Percentiles rank a stretch among this genome's conserved stretches.
Conservation (phyloP, 2,797 vertebrate species). For the Centropyge bicolor region DNA sequence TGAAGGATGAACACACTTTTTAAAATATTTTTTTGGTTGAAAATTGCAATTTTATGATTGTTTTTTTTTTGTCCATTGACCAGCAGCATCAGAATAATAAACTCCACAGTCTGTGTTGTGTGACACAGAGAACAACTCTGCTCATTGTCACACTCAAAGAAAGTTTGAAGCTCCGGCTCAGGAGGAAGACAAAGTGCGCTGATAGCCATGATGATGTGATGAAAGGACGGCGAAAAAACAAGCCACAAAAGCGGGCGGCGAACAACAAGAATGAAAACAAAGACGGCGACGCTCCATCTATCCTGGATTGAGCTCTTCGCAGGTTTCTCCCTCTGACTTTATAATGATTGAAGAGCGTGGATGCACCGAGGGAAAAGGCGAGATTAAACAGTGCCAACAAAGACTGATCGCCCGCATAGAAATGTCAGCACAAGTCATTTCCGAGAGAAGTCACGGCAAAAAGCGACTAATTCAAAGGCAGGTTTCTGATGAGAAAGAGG, state of each 20-base stretch:
- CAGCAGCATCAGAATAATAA: neutral
- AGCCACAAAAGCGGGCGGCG: slow-evolving; percentile 8
- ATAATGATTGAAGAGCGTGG: slow-evolving; percentile 52
- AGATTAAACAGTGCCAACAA: slow-evolving; percentile 61
- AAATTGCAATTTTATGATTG: neutral
- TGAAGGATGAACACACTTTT: neutral
- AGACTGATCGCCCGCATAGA: slow-evolving; percentile 58
- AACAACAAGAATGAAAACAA: slow-evolving; percentile 38
- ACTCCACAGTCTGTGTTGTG: neutral
- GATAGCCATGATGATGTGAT: slow-evolving; percentile 23
- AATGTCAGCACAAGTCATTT: slow-evolving; percentile 57
- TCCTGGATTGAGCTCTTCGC: neutral
- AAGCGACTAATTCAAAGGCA: slow-evolving; percentile 49
- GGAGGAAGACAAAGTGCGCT: neutral
- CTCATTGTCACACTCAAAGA: neutral
- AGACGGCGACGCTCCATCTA: slow-evolving; percentile 10
- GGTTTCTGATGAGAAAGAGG: slow-evolving; percentile 48
- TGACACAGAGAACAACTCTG: neutral
- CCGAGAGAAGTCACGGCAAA: slow-evolving; percentile 39
- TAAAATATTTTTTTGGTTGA: neutral
- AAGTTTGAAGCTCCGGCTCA: neutral
- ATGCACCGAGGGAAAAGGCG: slow-evolving; percentile 26
- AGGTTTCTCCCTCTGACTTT: slow-evolving; percentile 28
- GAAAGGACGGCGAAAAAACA: slow-evolving; percentile 36
- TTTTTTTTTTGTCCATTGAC: too few relatives aligned